Evolutionary conservation across 1,140 invertebrate genomes (phyloP).

Genomic region (Dryas iulia): DNA sequence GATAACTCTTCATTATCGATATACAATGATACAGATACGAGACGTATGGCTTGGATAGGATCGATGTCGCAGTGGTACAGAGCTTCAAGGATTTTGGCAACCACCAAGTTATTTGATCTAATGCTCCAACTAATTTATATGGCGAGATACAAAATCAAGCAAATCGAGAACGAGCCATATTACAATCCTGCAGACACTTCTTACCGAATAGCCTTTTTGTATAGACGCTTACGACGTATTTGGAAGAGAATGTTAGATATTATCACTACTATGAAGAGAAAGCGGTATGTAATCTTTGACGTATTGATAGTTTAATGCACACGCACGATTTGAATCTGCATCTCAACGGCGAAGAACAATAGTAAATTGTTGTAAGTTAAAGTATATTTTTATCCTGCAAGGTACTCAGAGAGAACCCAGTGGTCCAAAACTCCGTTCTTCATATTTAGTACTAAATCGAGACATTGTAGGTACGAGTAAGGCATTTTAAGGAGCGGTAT

Average conservation of each 20-base stretch:
- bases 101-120: constrained; percentile 39
- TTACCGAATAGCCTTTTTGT: constrained; percentile 50
- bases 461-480: no score
- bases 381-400: no score
- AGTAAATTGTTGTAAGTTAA: no score
- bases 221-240: constrained; percentile 32
- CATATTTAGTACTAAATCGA: background rate
- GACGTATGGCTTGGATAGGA: constrained; percentile 22
- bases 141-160: constrained; percentile 45
- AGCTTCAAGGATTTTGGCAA: constrained; percentile 3
- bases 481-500: background rate
- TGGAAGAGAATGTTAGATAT: constrained; percentile 39
- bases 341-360: no score
- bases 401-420: background rate
- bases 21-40: constrained; percentile 29
- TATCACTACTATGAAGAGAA: constrained; percentile 23
- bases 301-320: no score
- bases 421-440: background rate
- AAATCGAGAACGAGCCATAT: constrained; percentile 35
- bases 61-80: background rate
- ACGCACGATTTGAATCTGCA: no score
- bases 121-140: constrained; percentile 50
- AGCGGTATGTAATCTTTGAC: no score
- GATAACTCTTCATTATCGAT: no score
- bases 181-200: constrained; percentile 43